Base-by-base conservation (phyloP, 1,140 invertebrate genomes). In the Cherax quadricarinatus region DNA sequence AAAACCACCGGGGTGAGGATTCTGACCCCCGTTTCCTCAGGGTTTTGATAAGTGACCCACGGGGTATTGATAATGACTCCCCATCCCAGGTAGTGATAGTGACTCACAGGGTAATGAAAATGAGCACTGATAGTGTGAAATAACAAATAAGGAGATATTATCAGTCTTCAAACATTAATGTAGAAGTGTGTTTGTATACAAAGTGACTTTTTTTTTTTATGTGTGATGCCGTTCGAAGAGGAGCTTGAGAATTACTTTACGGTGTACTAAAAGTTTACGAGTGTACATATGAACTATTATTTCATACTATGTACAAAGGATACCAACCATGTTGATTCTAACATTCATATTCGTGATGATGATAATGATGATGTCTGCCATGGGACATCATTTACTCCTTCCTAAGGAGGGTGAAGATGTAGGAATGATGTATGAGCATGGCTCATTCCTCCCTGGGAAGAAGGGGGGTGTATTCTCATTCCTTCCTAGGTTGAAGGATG, bases 201-300 rank as follows among this genome's bases (percentile, higher is more conserved):
- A 66, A 66, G 62, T 75, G 70, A 21, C 6, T 75, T 75, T 75
- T 41, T 75, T 41, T 41, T 41, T 30, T 30, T 30, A 75, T 41
- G 21, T 21, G 21, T 14, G 18, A 66, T 60, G 57, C 18, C n/a
- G 14, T 75, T 30, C 30, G 70, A 30, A 10, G 70, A 12, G 70
- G 24, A 70, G 6, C 6, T 75, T 75, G 6, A 75, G 70, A 75
- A 4, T 75, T 75, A 12, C 6, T 75, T 24, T 30, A 75, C 7
- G 5, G 24, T 75, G 70, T 75, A 30, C 9, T 75, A 30, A 24
- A 9, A 75, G 30, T n/a, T 75, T 30, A n/a, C 12, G n/a, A 75
- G n/a, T 75, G 70, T 75, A 75, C 70, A 75, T 75, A 75, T 30
- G 70, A 30, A 75, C n/a, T 30, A 30, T 75, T 9, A 75, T 75